A percentile compares a stretch with the other conserved stretches of the same genome.
phyloP scores from a whole-genome alignment of 2,113 vertebrate genomes.

The Melanostigma gelatinosum region DNA sequence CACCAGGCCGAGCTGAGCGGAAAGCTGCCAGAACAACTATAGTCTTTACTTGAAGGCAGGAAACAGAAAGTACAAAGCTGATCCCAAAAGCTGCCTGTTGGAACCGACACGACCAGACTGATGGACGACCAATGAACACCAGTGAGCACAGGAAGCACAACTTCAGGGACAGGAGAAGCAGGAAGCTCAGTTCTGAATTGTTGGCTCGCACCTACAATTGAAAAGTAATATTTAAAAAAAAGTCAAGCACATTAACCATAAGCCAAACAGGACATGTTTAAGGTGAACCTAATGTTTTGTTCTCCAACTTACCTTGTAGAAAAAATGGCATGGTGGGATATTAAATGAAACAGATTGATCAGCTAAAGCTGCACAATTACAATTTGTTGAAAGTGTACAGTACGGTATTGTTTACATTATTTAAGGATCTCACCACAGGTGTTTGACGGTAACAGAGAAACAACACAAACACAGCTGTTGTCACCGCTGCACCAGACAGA shows the following conservation, averaged over 20 bases:
- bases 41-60: slow-evolving; percentile 82
- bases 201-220: slow-evolving; percentile 76
- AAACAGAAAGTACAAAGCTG: slow-evolving; percentile 81
- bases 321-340: background rate
- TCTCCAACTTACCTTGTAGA: background rate
- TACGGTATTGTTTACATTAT: background rate
- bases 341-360: background rate
- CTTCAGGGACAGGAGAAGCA: slow-evolving; percentile 80
- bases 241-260: background rate
- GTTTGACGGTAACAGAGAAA: slow-evolving; percentile 72
- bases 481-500: slow-evolving; percentile 71
- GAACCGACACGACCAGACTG: slow-evolving; percentile 77
- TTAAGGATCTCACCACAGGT: slow-evolving; percentile 63
- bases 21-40: slow-evolving; percentile 81
- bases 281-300: background rate
- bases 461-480: slow-evolving; percentile 76
- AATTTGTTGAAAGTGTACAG: background rate
- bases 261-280: background rate
- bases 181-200: slow-evolving; percentile 84
- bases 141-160: slow-evolving; percentile 83
- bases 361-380: background rate
- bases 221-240: background rate
- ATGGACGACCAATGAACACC: slow-evolving; percentile 80
- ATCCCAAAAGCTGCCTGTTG: slow-evolving; percentile 83
- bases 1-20: slow-evolving; percentile 72